Evolutionary conservation across 1,140 invertebrate species (phyloP), one percentile per base, ranked within the genome.

Genomic region (Papilio helenus): DNA sequence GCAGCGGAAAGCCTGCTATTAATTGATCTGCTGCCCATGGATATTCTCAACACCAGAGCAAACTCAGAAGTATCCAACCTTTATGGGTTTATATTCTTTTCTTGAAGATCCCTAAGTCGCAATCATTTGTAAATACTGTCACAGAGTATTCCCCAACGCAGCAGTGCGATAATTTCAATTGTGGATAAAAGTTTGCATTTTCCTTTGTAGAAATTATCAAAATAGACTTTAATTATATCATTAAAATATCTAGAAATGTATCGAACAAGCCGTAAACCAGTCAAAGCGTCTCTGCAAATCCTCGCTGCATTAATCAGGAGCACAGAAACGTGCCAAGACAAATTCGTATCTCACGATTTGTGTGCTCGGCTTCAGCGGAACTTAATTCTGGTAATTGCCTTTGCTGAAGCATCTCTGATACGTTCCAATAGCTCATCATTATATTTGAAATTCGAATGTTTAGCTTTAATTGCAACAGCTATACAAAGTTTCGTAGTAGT

Each of bases 351-450:
- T 77, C 76, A 65, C 74, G 74, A 77, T 77, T 77, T 74, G 72
- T 61, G 55, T 77, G 55, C 76, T 44, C n/a, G 26, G 55, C 58
- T 77, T 61, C 20, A 58, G 55, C 42, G 58, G 34, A 61, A 77
- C 76, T 77, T 77, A 77, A 77, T 77, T 58, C 76, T 61, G 55
- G 76, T 77, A 77, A 77, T 77, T 77, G 76, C 76, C 76, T 77
- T 65, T 46, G 34, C 29, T 39, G 44, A 77, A 65, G n/a, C 20
- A 61, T 77, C 51, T 23, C 29, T 58, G 76, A 77, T 77, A 65
- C 44, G 58, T 77, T 77, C 58, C 58, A 61, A 61, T 61, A 61
- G 20, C 20, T 2, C 58, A 23, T 61, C 26, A 29, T 68, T 29
- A 29, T 68, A 68, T 68, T 68, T 26, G 26, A 68, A 29, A 29